phyloP scores from a whole-genome alignment of 2,888 invertebrate species.

The Drosophila tripunctata region DNA sequence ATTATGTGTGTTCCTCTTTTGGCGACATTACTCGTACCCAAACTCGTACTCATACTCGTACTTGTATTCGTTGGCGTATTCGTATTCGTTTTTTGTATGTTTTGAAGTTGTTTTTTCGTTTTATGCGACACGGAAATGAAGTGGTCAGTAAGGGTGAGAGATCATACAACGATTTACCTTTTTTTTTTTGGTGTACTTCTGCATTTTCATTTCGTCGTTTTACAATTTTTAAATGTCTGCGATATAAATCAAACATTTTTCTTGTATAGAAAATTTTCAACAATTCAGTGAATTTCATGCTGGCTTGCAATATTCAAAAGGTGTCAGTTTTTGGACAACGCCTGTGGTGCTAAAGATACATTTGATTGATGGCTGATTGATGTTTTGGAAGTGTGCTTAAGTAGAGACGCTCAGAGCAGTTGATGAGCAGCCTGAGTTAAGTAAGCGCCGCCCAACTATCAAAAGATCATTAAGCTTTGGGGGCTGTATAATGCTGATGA shows the following conservation, averaged over 20 bases:
- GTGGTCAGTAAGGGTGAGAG: conserved; percentile 26
- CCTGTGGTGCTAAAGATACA: neutral
- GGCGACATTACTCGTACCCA: conserved; percentile 57
- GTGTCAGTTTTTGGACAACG: too few species aligned
- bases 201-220: neutral
- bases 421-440: too few species aligned
- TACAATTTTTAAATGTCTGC: neutral
- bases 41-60: neutral
- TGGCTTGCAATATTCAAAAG: too few species aligned
- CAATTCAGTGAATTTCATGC: too few species aligned
- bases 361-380: neutral
- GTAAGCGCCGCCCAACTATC: neutral
- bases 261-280: too few species aligned
- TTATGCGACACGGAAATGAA: conserved; percentile 33
- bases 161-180: conserved; percentile 5
- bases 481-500: neutral
- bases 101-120: conserved; percentile 16
- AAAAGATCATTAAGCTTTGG: neutral
- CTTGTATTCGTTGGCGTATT: neutral
- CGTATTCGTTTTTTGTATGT: neutral
- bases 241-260: conserved; percentile 3
- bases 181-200: neutral
- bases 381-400: neutral
- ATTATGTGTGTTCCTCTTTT: conserved; percentile 74
- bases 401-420: neutral